Percentiles rank a stretch among this genome's conserved stretches.
phyloP scores from a whole-genome alignment of 1,140 invertebrate genomes.

The Megalopta genalis region DNA sequence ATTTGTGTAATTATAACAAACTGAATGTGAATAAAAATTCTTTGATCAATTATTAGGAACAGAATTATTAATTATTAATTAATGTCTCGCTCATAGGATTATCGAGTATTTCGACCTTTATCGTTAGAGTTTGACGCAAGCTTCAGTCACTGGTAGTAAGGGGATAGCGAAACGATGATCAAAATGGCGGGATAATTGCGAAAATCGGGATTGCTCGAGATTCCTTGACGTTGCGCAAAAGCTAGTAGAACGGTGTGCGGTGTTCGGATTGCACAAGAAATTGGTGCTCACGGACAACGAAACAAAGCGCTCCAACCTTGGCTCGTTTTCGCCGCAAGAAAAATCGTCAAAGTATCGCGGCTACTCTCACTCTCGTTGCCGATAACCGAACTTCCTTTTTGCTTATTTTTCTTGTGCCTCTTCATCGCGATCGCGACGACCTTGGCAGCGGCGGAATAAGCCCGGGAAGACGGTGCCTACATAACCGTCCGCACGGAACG shows the following conservation, averaged over 20 bases:
- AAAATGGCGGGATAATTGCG: background rate
- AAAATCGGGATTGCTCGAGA: background rate
- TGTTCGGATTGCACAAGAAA: constrained; percentile 48
- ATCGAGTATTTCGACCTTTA: no score
- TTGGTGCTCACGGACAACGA: constrained; percentile 37
- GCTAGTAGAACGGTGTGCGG: background rate
- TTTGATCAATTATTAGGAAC: no score
- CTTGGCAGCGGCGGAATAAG: constrained; percentile 30
- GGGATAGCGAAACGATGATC: background rate
- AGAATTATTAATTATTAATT: no score
- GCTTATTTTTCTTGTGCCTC: constrained; percentile 33
- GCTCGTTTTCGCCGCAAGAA: constrained; percentile 58
- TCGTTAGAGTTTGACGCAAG: no score
- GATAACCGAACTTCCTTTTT: constrained; percentile 44
- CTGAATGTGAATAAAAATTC: no score
- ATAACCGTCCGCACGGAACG: background rate
- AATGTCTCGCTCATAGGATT: no score
- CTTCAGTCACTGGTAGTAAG: no score
- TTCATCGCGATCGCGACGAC: constrained; percentile 39
- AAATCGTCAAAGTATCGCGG: constrained; percentile 57
- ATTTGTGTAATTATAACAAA: no score
- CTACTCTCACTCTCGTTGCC: constrained; percentile 51
- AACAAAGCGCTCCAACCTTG: constrained; percentile 62
- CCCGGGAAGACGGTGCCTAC: background rate
- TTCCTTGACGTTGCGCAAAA: constrained; percentile 32